phyloP scores from a whole-genome alignment of 2,113 vertebrate genomes.

The Channa argus region DNA sequence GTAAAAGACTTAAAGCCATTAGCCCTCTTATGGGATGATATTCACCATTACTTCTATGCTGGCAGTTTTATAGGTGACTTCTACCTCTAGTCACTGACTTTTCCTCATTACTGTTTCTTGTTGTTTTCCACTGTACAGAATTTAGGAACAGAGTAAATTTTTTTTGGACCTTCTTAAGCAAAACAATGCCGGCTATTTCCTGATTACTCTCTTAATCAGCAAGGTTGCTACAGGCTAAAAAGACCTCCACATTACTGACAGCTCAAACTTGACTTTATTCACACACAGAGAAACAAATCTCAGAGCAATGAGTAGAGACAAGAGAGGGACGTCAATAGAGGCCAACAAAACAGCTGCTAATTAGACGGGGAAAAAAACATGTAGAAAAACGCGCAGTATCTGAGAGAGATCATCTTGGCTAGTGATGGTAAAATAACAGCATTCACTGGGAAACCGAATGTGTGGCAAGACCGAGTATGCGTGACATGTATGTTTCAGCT shows the following conservation, averaged over 20 bases:
- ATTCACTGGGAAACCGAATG: conserved; percentile 47
- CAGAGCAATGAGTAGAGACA: conserved; percentile 27
- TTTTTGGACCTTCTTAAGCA: conserved; percentile 6
- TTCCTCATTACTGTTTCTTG: not conserved
- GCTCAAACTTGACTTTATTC: conserved; percentile 53
- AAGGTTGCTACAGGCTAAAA: conserved; percentile 36
- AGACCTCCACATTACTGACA: conserved; percentile 35
- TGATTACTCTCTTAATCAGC: conserved; percentile 26
- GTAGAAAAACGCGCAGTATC: conserved; percentile 34
- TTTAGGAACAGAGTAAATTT: conserved; percentile 4
- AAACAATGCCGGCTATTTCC: conserved; percentile 24
- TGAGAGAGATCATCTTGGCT: conserved; percentile 60
- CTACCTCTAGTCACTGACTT: conserved; percentile 1
- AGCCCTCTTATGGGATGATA: not conserved
- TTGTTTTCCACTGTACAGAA: not conserved
- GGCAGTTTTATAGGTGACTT: conserved; percentile 1
- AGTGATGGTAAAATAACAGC: conserved; percentile 65
- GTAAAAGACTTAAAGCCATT: not conserved
- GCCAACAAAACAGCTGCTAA: conserved; percentile 67
- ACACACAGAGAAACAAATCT: conserved; percentile 45
- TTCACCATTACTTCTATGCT: not conserved
- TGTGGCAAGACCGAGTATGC: conserved; percentile 40
- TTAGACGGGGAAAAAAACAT: conserved; percentile 65
- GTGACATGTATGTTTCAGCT: conserved; percentile 50
- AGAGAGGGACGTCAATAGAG: conserved; percentile 44